phyloP scores from a whole-genome alignment of 1,140 invertebrate species.

The Heliconius congener region DNA sequence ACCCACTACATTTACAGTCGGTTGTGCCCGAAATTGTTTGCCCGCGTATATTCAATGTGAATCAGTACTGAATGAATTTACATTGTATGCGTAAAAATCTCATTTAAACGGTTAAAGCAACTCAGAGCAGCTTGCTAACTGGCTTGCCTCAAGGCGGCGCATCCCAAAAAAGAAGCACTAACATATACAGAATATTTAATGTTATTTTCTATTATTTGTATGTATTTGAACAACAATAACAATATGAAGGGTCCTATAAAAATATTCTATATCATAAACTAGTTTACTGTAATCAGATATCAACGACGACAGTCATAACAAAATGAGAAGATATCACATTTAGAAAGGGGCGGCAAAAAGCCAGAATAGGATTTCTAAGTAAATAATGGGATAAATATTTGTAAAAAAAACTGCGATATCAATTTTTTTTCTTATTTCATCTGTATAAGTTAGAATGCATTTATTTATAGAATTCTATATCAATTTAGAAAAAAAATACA shows the following conservation, averaged over 20 bases:
- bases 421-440: not conserved
- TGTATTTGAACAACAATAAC: not conserved
- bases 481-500: too few species aligned
- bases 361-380: not conserved
- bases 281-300: constrained; percentile 61
- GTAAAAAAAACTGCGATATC: not conserved
- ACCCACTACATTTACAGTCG: too few species aligned
- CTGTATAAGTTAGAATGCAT: not conserved
- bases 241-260: constrained; percentile 39
- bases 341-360: constrained; percentile 21
- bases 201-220: not conserved
- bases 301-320: constrained; percentile 70
- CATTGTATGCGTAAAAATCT: not conserved
- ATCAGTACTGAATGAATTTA: not conserved
- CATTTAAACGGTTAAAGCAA: not conserved
- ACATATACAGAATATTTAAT: too few species aligned
- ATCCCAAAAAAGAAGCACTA: not conserved
- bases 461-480: too few species aligned
- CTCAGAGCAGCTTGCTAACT: not conserved
- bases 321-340: constrained; percentile 70
- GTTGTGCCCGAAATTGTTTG: too few species aligned
- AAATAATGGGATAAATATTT: constrained; percentile 30
- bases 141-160: not conserved
- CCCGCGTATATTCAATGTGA: not conserved
- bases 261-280: constrained; percentile 60